phyloP scores from a whole-genome alignment of 2,797 vertebrate species.

The Loris lydekkerianus region DNA sequence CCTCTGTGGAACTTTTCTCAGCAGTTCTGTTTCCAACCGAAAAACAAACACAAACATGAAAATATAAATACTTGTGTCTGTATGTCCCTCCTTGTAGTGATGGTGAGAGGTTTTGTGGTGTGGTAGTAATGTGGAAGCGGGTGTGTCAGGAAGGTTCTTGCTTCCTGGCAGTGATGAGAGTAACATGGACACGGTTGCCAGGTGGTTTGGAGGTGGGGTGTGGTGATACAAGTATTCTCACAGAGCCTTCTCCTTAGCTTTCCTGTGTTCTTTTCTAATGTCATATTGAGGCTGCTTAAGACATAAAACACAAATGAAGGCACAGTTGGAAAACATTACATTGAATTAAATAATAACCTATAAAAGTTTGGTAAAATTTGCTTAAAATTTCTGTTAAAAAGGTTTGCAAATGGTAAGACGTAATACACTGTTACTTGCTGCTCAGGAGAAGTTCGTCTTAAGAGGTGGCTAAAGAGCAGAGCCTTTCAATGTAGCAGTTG shows the following conservation, averaged over 20 bases:
- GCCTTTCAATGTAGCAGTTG: not conserved
- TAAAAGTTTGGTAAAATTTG: constrained; percentile 63
- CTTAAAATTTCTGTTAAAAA: not conserved
- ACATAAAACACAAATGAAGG: constrained; percentile 53
- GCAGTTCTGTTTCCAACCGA: not conserved
- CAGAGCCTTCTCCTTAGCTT: not conserved
- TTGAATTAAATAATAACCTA: constrained; percentile 38
- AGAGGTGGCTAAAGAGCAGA: not conserved
- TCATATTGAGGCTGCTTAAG: not conserved
- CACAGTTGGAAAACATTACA: constrained; percentile 31
- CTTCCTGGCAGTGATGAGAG: not conserved
- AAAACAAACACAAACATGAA: not conserved
- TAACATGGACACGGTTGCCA: rapidly evolving
- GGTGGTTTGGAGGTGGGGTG: not conserved
- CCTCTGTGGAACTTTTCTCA: not conserved
- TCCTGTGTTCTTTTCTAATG: not conserved
- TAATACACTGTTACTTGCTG: not conserved
- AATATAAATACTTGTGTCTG: rapidly evolving
- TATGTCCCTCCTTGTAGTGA: not conserved
- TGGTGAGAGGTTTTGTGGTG: not conserved
- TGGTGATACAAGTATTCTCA: not conserved
- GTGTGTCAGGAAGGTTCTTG: no score
- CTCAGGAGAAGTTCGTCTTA: not conserved
- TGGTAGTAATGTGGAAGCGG: not conserved
- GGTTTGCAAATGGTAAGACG: not conserved